A percentile compares a stretch with the other conserved stretches of the same genome.
These are phyloP conservation scores for Aporophyla lueneburgensis DNA, from an alignment of 2,888 invertebrate genomes.

Conservation along the genomic window DNA sequence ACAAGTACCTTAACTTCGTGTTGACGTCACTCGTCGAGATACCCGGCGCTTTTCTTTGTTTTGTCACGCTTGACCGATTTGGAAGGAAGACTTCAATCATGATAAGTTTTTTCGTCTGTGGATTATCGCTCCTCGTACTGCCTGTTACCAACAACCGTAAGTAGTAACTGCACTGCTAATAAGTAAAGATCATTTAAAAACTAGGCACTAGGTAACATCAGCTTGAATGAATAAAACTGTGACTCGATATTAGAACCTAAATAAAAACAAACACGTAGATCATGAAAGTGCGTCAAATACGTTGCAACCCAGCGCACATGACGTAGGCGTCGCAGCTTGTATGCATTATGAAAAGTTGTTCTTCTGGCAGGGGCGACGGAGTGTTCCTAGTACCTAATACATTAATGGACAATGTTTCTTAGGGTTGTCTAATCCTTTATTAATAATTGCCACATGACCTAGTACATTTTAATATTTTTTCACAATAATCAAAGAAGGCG, in stretches of 20 bases:
- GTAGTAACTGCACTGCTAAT: conserved; percentile 10
- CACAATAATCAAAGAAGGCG: neutral
- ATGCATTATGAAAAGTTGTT: neutral
- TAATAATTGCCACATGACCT: neutral
- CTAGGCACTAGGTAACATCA: neutral
- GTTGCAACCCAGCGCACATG: neutral
- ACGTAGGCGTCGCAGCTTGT: neutral
- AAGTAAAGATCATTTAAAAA: neutral
- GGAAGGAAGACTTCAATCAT: conserved; percentile 61
- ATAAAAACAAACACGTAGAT: neutral
- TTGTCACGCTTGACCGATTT: conserved; percentile 51
- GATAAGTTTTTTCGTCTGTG: conserved; percentile 45
- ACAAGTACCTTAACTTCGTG: conserved; percentile 94
- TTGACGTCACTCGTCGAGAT: conserved; percentile 90
- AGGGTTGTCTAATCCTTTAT: neutral
- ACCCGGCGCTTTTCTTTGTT: conserved; percentile 86
- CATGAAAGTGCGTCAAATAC: neutral
- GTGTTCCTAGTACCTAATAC: neutral
- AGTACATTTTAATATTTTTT: neutral
- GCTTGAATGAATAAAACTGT: neutral
- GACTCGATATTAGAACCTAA: neutral
- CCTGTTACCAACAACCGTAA: conserved; percentile 30
- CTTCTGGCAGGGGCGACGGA: neutral
- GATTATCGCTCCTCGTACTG: conserved; percentile 37
- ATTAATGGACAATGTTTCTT: neutral